Evolutionary conservation across 2,797 vertebrate genomes (phyloP), one percentile per base, ranked within the genome.

Genomic region (Lindbergichthys nudifrons): DNA sequence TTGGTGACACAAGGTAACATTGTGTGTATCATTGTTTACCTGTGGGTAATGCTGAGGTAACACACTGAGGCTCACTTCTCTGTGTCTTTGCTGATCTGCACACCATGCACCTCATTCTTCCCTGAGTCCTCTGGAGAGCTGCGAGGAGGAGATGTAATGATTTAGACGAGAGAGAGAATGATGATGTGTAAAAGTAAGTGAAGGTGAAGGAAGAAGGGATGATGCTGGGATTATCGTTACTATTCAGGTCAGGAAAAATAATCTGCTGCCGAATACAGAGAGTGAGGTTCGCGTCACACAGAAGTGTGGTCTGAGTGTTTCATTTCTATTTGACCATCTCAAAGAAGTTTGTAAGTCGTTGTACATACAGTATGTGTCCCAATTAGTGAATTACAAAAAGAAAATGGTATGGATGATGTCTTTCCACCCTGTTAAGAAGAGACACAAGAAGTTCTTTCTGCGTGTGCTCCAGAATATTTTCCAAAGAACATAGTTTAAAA

Each of bases 71-170:
- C 26, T 92, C 81, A 92, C 52, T 86, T 80, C 48, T 72, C 30
- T 2, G 39, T 43, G 42, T 71, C 64, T 52, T 7, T 56, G 64
- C 70, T 46, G 36, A 68, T 82, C 68, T 70, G 74, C 48, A 61
- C 53, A 23, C 45, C 48, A 12, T 77, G 26, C 1, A 4, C n/a
- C 52, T 91, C 86, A 41, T 85, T 83, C 71, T 89, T 73, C 62
- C 13, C 50, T 3, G 45, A 32, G 61, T 83, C 81, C 54, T 92
- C 87, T n/a, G 90, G 86, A 80, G 83, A 86, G 47, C 93, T 94
- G 87, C 65, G 61, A 53, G 66, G 41, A 71, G 43, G 19, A 64
- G 36, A 21, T 48, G 39, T 36, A 32, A 53, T 39, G 7, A 54
- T 23, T 21, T 36, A 14, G n/a, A 18, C 41, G 39, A 26, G 16